Conservation (phyloP, 2,113 vertebrate genomes). For the Macaca nemestrina region DNA sequence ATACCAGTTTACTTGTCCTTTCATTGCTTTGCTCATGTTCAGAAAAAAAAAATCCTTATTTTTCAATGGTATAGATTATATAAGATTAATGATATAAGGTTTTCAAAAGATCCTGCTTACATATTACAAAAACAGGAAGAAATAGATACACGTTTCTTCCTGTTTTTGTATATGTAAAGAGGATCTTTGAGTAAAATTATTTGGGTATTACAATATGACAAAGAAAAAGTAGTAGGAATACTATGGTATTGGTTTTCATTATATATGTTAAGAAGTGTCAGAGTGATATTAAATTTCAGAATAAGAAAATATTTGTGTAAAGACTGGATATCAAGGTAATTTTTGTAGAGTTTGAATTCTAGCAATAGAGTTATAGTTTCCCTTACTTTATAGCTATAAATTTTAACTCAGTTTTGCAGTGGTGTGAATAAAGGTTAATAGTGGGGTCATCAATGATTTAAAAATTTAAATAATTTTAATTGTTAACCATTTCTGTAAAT, state of each 20-base stretch:
- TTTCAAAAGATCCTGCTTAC: not conserved
- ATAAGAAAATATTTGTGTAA: not conserved
- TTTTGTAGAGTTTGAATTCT: not conserved
- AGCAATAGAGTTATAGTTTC: not conserved
- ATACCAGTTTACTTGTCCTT: not conserved
- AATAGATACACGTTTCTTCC: not conserved
- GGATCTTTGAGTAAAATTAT: not conserved
- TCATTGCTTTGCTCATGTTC: not conserved
- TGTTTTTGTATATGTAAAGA: not conserved
- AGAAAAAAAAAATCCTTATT: not conserved
- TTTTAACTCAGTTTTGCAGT: not conserved
- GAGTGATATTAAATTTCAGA: not conserved
- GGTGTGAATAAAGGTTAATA: not conserved
- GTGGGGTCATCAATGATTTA: not conserved
- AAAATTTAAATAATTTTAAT: not conserved
- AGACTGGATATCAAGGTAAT: not conserved
- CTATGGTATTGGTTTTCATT: not conserved
- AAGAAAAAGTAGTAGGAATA: not conserved
- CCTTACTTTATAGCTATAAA: not conserved
- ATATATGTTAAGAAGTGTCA: not conserved
- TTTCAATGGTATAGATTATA: not conserved
- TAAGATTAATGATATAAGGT: not conserved
- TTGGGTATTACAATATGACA: not conserved
- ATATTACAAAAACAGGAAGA: no score
- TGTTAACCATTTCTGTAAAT: not conserved